These are phyloP conservation scores for Apocheima hispidaria DNA, from an alignment of 2,888 invertebrate species.

Conservation along the genomic window DNA sequence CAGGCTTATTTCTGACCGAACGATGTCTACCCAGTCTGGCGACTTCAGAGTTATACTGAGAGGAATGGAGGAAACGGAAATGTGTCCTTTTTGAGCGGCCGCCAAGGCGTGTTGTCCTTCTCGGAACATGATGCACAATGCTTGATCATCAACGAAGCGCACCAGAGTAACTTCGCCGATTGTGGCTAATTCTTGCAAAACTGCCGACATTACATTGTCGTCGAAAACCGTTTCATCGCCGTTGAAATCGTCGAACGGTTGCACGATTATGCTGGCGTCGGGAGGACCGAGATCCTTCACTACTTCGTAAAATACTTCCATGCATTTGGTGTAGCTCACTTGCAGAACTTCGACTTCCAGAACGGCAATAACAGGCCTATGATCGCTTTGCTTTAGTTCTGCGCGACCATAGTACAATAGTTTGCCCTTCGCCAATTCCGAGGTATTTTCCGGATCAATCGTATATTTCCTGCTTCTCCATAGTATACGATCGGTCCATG, in stretches of 20 bases:
- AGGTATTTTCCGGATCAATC: slow-evolving; percentile 88
- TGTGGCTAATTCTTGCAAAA: slow-evolving; percentile 93
- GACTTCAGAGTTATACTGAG: slow-evolving; percentile 92
- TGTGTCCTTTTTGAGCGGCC: slow-evolving; percentile 86
- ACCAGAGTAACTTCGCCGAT: slow-evolving; percentile 96
- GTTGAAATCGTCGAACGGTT: slow-evolving; percentile 69
- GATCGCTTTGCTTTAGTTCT: slow-evolving; percentile 98
- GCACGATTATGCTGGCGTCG: slow-evolving; percentile 96
- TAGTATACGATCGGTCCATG: slow-evolving; percentile 99
- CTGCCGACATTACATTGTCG: slow-evolving; percentile 91
- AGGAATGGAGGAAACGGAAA: slow-evolving; percentile 88
- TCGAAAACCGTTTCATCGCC: slow-evolving; percentile 89
- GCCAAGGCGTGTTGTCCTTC: slow-evolving; percentile 95
- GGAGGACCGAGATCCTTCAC: slow-evolving; percentile 96
- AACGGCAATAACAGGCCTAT: slow-evolving; percentile 97
- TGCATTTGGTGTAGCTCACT: slow-evolving; percentile 91
- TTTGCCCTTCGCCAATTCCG: slow-evolving; percentile 91
- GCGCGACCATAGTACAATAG: slow-evolving; percentile 96
- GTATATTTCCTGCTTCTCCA: slow-evolving; percentile 94
- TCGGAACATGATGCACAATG: slow-evolving; percentile 96
- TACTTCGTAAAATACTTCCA: slow-evolving; percentile 93
- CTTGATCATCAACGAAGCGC: slow-evolving; percentile 92
- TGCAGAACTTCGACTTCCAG: slow-evolving; percentile 95
- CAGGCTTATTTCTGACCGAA: slow-evolving; percentile 93
- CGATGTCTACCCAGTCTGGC: slow-evolving; percentile 93